Percentiles rank a stretch among this genome's conserved stretches.
phyloP scores from a whole-genome alignment of 2,888 invertebrate genomes.

The Stenichneumon culpator region DNA sequence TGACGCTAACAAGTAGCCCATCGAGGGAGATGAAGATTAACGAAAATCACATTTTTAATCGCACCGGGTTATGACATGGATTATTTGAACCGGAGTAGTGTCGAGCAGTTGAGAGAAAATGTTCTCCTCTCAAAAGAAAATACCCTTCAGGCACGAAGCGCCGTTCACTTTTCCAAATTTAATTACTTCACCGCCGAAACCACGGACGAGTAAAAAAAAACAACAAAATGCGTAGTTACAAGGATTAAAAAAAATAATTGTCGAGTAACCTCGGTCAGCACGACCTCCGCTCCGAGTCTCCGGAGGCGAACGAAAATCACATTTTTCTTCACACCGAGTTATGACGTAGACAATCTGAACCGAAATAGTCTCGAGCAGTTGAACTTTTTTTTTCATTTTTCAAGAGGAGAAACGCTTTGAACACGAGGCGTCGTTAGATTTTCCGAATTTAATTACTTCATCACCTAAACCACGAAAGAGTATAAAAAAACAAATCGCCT shows the following conservation, averaged over 20 bases:
- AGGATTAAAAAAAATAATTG: constrained; percentile 11
- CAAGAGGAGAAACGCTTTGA: background rate
- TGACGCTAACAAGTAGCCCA: background rate
- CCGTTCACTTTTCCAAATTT: background rate
- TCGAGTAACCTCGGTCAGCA: constrained; percentile 33
- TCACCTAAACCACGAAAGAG: constrained; percentile 9
- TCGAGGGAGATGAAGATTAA: background rate
- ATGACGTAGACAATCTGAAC: no score
- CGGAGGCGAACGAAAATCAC: constrained; percentile 1
- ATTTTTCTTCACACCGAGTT: no score
- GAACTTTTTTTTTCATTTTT: no score
- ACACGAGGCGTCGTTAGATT: background rate
- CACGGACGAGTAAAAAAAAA: background rate
- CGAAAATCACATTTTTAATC: background rate
- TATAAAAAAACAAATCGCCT: constrained; percentile 12
- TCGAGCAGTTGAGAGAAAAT: no score
- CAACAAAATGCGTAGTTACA: no score
- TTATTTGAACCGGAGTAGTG: no score
- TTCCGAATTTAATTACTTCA: background rate
- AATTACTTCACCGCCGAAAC: background rate
- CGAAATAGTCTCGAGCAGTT: no score
- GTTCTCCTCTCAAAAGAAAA: no score
- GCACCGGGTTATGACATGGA: no score
- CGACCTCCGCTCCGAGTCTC: constrained; percentile 37
- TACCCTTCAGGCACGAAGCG: background rate